A percentile compares a stretch with the other conserved stretches of the same genome.
Evolutionary conservation across 2,797 vertebrate species (phyloP).

Genomic region (Lateolabrax maculatus): DNA sequence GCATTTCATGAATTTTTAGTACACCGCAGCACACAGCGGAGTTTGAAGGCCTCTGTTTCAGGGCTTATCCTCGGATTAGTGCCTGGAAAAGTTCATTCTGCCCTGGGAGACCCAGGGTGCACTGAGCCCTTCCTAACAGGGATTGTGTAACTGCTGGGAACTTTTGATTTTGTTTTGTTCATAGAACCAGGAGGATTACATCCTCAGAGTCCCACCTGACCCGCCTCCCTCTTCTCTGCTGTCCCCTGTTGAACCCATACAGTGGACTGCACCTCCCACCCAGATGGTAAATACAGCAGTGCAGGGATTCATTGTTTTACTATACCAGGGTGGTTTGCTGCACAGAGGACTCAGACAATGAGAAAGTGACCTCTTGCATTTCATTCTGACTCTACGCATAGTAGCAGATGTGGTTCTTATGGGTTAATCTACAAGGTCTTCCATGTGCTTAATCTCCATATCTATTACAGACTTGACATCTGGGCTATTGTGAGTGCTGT

Average conservation of each 20-base stretch:
- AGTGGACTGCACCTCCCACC: conserved; percentile 42
- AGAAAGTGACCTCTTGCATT: conserved; percentile 30
- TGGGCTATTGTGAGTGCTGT: conserved; percentile 32
- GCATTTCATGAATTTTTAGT: conserved; percentile 57
- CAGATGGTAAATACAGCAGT: conserved; percentile 56
- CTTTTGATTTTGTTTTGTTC: conserved; percentile 72
- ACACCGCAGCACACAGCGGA: conserved; percentile 42
- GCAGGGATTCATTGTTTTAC: conserved; percentile 16
- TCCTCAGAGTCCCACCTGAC: conserved; percentile 74
- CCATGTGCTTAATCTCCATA: conserved; percentile 59
- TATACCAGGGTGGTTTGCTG: background rate
- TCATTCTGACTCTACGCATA: conserved; percentile 30
- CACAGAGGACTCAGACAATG: conserved; percentile 20
- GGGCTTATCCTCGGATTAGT: conserved; percentile 79
- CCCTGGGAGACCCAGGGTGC: conserved; percentile 68
- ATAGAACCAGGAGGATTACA: conserved; percentile 72
- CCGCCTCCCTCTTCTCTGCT: conserved; percentile 35
- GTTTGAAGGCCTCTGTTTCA: conserved; percentile 66
- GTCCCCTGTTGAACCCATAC: conserved; percentile 60
- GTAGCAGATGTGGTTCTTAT: conserved; percentile 63
- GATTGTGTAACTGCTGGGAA: conserved; percentile 79
- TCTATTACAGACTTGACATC: conserved; percentile 52
- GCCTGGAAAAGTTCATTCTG: conserved; percentile 81
- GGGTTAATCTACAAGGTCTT: conserved; percentile 63
- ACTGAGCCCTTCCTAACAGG: conserved; percentile 67